Base-by-base conservation (phyloP, 2,113 vertebrate species). In the Mus spicilegus region DNA sequence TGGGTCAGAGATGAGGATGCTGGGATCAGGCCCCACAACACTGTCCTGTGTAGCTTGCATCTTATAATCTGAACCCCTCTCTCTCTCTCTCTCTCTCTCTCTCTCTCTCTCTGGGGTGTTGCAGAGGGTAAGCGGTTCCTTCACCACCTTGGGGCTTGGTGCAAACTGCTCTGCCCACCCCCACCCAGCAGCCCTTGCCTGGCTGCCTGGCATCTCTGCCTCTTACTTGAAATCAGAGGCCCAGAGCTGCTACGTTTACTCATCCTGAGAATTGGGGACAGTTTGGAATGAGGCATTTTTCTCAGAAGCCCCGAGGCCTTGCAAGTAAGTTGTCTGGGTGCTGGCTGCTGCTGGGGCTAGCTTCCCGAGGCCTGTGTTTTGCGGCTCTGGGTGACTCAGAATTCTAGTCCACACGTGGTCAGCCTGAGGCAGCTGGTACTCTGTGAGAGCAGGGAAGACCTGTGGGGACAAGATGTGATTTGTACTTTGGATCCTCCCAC, bases 251-350 rank as follows among this genome's bases (percentile, higher is more conserved):
- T 67, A 13, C 9, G 26, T 77, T 96, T 87, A 97, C 93, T 98
- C 98, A 98, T 88, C 98, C 61, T 11, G 97, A 99, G 91, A 99
- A 89, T 92, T 36, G 85, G 97, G 93, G 97, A 96, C 90, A 49
- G 91, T 96, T 90, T 96, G 97, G 94, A 86, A 96, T 46, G 11
- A 77, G n/a, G 87, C 76, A 2, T 94, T 97, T 97, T 98, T 97
- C 97, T 97, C 7, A 46, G 80, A 95, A 97, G 92, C 78, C 91
- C 67, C 6, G 2, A 82, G 82, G 96, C 22, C 95, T 97, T 97
- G 87, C 93, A 97, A 28, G n/a, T 96, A 97, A 98, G 87, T 33
- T 0, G 33, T 89, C 94, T 87, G 88, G 78, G 87, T 19, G 92
- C 87, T 97, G 93, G 13, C 89, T 58, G 82, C 72, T 69, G 87